Evolutionary conservation across 2,888 invertebrate genomes (phyloP).

Genomic region (Orthosia gothica): DNA sequence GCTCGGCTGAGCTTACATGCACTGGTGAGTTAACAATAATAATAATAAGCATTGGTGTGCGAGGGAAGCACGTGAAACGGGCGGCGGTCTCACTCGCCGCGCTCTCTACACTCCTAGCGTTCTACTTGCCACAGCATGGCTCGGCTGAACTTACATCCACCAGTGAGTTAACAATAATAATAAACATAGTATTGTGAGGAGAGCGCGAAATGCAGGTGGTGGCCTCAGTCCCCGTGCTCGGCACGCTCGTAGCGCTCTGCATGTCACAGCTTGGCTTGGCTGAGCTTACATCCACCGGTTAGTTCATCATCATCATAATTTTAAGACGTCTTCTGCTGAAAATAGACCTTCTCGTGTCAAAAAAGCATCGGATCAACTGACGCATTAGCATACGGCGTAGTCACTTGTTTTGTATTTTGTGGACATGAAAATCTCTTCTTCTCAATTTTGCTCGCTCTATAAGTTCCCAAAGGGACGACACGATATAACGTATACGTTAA

Average conservation of each 20-base stretch:
- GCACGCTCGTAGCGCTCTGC: background rate
- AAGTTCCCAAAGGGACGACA: too few species aligned
- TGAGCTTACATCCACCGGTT: background rate
- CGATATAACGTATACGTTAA: background rate
- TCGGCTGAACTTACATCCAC: background rate
- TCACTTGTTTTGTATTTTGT: background rate
- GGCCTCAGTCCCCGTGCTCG: too few species aligned
- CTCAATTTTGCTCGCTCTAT: too few species aligned
- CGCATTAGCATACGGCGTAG: background rate
- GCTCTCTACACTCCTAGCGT: conserved; percentile 83
- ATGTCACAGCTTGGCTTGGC: background rate
- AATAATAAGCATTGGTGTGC: conserved; percentile 62
- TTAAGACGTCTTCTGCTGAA: too few species aligned
- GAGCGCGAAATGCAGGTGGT: background rate
- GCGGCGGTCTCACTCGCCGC: conserved; percentile 79
- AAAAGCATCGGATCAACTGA: too few species aligned
- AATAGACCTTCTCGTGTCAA: too few species aligned
- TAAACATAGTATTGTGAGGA: background rate
- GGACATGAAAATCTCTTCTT: background rate
- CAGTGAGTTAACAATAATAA: background rate
- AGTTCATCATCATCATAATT: background rate
- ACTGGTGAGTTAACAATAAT: conserved; percentile 45
- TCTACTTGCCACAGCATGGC: conserved; percentile 73
- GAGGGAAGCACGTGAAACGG: conserved; percentile 10
- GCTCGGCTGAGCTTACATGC: conserved; percentile 71